Evolutionary conservation across 2,797 vertebrate genomes (phyloP).

Genomic region (Petrocephalus sullivani): DNA sequence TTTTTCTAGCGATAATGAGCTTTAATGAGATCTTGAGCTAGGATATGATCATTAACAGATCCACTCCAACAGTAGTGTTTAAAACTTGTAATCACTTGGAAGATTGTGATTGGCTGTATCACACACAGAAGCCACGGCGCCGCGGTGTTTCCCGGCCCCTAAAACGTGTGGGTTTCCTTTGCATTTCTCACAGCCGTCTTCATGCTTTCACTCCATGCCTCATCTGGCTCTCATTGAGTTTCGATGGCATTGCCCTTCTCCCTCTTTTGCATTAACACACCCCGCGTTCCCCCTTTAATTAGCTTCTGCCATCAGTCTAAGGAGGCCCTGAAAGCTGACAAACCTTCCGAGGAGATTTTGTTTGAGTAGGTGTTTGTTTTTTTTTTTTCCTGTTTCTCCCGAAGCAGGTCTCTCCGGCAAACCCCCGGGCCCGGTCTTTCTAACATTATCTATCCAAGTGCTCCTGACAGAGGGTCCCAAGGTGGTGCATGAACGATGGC

Average conservation of each 20-base stretch:
- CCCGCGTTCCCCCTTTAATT: neutral
- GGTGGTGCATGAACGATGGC: slow-evolving; percentile 5
- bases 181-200: neutral
- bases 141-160: neutral
- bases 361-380: neutral
- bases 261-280: neutral
- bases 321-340: neutral
- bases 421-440: neutral
- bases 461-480: slow-evolving; percentile 13
- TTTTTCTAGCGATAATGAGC: slow-evolving; percentile 10
- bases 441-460: slow-evolving; percentile 18
- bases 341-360: neutral
- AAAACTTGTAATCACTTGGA: slow-evolving; percentile 5
- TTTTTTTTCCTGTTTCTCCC: neutral
- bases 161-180: neutral
- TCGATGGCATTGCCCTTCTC: neutral
- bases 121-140: neutral
- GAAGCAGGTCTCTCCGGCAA: neutral
- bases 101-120: neutral
- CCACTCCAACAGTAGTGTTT: neutral
- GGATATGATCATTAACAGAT: slow-evolving; percentile 8
- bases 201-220: neutral
- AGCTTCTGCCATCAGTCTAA: neutral
- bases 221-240: slow-evolving; percentile 7
- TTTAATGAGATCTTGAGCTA: neutral